Base-by-base conservation (phyloP, 2,888 invertebrate genomes). In the Shargacucullia verbasci region DNA sequence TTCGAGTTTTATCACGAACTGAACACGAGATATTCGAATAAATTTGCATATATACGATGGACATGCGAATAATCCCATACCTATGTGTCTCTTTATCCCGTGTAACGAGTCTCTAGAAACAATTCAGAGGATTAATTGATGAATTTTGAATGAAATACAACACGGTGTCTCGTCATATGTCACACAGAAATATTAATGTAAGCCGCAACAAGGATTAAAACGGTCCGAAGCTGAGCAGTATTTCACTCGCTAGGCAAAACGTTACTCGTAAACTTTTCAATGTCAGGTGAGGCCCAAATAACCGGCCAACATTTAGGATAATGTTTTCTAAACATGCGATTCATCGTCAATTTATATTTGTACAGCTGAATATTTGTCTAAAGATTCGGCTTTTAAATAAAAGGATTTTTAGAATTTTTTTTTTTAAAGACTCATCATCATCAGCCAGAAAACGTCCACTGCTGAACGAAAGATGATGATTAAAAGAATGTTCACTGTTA, bases 121-220 rank as follows among this genome's bases (percentile, higher is more conserved):
- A 53, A 67, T 70, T 59, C 49, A 60, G 50, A 54, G 37, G 48
- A 59, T 76, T 43, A 73, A 65, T 59, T 66, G 39, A 45, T 62
- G 56, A 75, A 77, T 78, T 73, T 67, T 74, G 47, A 66, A 75
- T 67, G 59, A 63, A 70, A 65, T 62, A 66, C 59, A 56, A 50
- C 60, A 39, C 29, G 12, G 35, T 64, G 43, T 64, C 68, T 69
- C 64, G 57, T 76, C 71, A 69, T 61, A 67, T 67, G 73, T 72
- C 74, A 78, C 58, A 59, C 58, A 70, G 74, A 76, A 80, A 80
- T 80, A 83, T 83, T 76, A 81, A 81, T 79, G 76, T 65, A 67
- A 59, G 53, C 76, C 77, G 53, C 76, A 76, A 73, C 70, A 68
- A 72, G 75, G 79, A 73, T 74, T 80, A 78, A 73, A 76, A 73